These are phyloP conservation scores for Nycticryphes semicollaris DNA, from an alignment of 2,113 vertebrate species.

Conservation along the genomic window DNA sequence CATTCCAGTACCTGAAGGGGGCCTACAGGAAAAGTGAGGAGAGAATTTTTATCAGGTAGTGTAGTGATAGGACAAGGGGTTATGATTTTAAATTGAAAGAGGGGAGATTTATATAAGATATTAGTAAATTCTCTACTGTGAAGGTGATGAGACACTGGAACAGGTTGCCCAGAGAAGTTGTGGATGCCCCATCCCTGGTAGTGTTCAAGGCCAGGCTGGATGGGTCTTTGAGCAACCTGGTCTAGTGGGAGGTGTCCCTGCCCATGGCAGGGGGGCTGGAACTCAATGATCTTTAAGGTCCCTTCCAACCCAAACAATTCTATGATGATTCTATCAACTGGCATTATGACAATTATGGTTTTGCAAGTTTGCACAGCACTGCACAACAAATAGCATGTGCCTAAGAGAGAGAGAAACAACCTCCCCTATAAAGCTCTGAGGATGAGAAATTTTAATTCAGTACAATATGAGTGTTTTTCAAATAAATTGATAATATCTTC, in stretches of 20 bases:
- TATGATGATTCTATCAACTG: neutral
- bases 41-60: too few relatives aligned
- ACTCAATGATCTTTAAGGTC: neutral
- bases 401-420: neutral
- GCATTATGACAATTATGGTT: neutral
- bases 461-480: neutral
- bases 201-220: neutral
- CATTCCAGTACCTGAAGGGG: too few relatives aligned
- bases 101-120: neutral
- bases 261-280: neutral
- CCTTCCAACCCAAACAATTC: neutral
- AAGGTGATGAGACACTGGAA: neutral
- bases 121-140: neutral
- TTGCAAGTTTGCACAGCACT: neutral
- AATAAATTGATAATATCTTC: neutral
- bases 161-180: neutral
- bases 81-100: neutral
- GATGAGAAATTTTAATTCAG: neutral
- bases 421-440: neutral
- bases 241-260: neutral
- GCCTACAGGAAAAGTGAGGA: too few relatives aligned
- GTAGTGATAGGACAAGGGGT: too few relatives aligned
- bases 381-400: neutral
- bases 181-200: neutral
- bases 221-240: neutral